Base-by-base conservation (phyloP, 2,797 vertebrate genomes). In the Parauchenoglanis ngamensis region DNA sequence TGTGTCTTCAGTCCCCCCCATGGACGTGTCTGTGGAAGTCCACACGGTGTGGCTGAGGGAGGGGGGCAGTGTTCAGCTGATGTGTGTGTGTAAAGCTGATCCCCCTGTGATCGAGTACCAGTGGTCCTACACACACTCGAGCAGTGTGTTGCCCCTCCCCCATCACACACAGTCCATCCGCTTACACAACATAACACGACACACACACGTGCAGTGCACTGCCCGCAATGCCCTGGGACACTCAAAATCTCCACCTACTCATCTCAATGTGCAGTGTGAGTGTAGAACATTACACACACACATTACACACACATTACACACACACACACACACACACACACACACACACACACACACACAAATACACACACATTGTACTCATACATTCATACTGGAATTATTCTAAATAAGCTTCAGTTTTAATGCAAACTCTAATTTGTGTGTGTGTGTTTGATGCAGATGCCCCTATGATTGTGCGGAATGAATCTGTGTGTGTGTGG, bases 1-100 rank as follows among this genome's bases (percentile, higher is more conserved):
- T 31, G 44, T 31, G 77, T 82, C 80, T 86, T 1, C 83, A 96
- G 96, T 96, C 89, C 85, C 96, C 17, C 96, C 96, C 0, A 94
- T 92, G 91, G 95, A 96, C 7, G 95, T 96, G 19, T 84, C 73
- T 46, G 90, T 96, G 84, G 92, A 95, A 80, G 92, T 96, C 77
- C 87, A 93, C 83, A 88, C 94, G 15, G 7, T 91, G 86, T 85
- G 10, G 0, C 93, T 96, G 68, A 92, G 87, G 56, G 95, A 96
- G 80, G 96, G 96, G 31, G 93, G 92, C 84, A 95, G 49, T 0
- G 95, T 92, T 25, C 90, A 95, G 76, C 85, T 97, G 83, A 80
- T 83, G 85, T 97, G 96, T 80, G 92, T 93, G 5, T 96, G 96
- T 90, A 96, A 95, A 89, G 95, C 96, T 0, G 95, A 97, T 90